Evolutionary conservation across 2,888 invertebrate genomes (phyloP).

Genomic region (Platycnemis pennipes): DNA sequence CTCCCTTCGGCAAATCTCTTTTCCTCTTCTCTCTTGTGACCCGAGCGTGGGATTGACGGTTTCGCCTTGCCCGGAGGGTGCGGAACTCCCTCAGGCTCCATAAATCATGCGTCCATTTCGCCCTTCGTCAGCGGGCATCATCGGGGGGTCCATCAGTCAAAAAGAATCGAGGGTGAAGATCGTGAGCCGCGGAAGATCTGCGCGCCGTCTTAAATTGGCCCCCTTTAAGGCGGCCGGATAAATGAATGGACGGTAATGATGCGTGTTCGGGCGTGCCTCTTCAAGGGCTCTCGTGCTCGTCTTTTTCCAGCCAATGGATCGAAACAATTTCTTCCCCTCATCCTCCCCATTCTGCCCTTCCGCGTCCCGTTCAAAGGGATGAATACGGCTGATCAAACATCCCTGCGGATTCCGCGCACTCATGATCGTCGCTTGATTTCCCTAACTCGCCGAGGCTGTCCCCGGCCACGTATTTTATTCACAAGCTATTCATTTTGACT

Average conservation of each 20-base stretch:
- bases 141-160: constrained; percentile 29
- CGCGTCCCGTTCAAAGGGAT: background rate
- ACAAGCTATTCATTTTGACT: background rate
- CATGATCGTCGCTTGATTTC: background rate
- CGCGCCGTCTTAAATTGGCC: constrained; percentile 40
- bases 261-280: constrained; percentile 4
- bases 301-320: background rate
- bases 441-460: background rate
- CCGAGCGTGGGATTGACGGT: background rate
- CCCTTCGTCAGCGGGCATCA: background rate
- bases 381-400: background rate
- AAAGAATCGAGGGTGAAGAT: constrained; percentile 28
- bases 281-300: background rate
- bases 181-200: background rate
- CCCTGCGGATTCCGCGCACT: background rate
- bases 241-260: constrained; percentile 62
- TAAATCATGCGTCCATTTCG: constrained; percentile 25
- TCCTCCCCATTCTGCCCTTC: background rate
- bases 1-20: background rate
- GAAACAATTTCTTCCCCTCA: background rate
- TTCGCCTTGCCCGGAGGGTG: background rate
- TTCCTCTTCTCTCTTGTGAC: too few relatives aligned
- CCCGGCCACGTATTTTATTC: background rate
- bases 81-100: background rate
- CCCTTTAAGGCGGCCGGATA: background rate